A percentile compares a stretch with the other conserved stretches of the same genome.
Conservation (phyloP, 2,888 invertebrate genomes). For the Caenorhabditis sp. region DNA sequence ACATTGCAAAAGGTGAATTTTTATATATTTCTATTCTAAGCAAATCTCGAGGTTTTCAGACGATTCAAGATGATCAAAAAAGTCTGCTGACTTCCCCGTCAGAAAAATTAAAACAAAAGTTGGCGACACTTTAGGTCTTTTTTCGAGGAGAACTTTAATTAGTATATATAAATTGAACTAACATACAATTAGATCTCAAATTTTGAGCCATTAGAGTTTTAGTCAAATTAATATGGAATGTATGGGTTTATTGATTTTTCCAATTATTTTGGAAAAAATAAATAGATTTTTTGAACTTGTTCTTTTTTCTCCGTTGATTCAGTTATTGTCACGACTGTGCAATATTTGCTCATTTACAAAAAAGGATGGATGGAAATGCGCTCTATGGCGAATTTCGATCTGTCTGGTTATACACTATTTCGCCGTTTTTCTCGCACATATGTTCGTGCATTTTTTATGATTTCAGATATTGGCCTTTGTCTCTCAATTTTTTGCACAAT, state of each 20-base stretch:
- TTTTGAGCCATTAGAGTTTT: neutral
- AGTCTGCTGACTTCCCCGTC: constrained; percentile 22
- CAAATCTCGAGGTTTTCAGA: constrained; percentile 17
- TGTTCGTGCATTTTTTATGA: constrained; percentile 5
- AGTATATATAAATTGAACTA: constrained; percentile 1
- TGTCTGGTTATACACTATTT: neutral
- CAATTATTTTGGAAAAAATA: neutral
- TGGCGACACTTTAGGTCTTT: constrained; percentile 10
- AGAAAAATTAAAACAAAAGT: constrained; percentile 35
- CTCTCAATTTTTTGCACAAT: neutral
- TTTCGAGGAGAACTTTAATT: neutral
- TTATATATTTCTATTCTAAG: neutral
- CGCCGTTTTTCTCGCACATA: neutral
- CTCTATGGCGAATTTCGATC: neutral
- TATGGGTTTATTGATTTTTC: constrained; percentile 3
- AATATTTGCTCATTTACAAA: neutral
- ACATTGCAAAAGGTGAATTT: constrained; percentile 48
- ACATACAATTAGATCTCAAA: neutral
- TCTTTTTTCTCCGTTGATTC: neutral
- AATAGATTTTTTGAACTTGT: neutral
- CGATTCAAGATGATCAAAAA: constrained; percentile 31
- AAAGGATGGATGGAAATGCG: neutral
- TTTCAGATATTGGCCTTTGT: neutral
- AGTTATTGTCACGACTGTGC: neutral
- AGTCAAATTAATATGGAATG: neutral